A percentile compares a stretch with the other conserved stretches of the same genome.
These are phyloP conservation scores for Labroides dimidiatus DNA, from an alignment of 2,797 vertebrate species.

Conservation along the genomic window DNA sequence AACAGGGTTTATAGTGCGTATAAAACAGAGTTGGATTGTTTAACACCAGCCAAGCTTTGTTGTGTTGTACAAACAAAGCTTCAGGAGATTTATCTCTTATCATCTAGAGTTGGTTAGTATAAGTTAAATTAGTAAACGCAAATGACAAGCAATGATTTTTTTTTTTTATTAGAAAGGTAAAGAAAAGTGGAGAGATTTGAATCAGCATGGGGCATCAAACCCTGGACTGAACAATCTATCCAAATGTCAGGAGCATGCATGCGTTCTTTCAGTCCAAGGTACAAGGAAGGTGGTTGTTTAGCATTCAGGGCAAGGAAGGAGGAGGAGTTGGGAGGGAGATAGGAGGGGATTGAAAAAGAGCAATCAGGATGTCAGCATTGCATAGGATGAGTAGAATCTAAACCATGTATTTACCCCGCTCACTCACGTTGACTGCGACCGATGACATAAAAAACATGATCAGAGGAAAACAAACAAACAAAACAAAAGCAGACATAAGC, in stretches of 20 bases:
- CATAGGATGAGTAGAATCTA: slow-evolving; percentile 85
- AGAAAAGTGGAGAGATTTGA: slow-evolving; percentile 47
- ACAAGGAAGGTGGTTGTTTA: slow-evolving; percentile 57
- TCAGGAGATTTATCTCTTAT: slow-evolving; percentile 57
- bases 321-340: slow-evolving; percentile 30
- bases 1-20: slow-evolving; percentile 51
- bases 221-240: slow-evolving; percentile 58
- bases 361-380: slow-evolving; percentile 81
- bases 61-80: slow-evolving; percentile 70
- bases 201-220: slow-evolving; percentile 61
- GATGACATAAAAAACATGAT: slow-evolving; percentile 87
- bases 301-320: slow-evolving; percentile 74
- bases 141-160: slow-evolving; percentile 77
- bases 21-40: slow-evolving; percentile 66
- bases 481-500: slow-evolving; percentile 84
- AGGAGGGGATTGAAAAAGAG: slow-evolving; percentile 54
- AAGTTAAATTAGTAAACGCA: slow-evolving; percentile 51
- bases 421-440: slow-evolving; percentile 98
- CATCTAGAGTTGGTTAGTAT: slow-evolving; percentile 72
- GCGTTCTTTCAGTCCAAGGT: slow-evolving; percentile 74
- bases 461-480: slow-evolving; percentile 88
- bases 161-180: slow-evolving; percentile 58
- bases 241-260: slow-evolving; percentile 82
- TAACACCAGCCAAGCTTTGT: slow-evolving; percentile 69
- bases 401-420: slow-evolving; percentile 97